These are phyloP conservation scores for Amblyopsis hoosieri DNA, from an alignment of 2,797 vertebrate genomes.

Conservation along the genomic window DNA sequence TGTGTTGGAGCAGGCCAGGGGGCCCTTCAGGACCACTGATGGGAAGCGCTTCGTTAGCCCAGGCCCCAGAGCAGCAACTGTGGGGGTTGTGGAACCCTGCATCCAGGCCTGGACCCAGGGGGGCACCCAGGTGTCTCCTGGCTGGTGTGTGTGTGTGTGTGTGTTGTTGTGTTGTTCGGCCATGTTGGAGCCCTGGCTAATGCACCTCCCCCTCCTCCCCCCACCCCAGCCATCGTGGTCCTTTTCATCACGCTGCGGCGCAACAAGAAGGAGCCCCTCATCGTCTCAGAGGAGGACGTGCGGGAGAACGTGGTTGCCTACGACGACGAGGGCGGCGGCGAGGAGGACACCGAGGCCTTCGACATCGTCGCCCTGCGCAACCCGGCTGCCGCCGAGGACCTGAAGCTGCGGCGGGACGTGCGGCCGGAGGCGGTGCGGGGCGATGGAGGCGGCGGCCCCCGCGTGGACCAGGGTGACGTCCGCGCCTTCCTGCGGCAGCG, in stretches of 20 bases:
- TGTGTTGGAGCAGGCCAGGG: no score
- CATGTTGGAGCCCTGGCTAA: no score
- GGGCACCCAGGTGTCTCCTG: no score
- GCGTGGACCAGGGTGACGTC: constrained; percentile 84
- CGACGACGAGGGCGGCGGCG: constrained; percentile 95
- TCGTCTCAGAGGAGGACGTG: constrained; percentile 96
- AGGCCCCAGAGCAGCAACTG: no score
- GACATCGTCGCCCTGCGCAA: constrained; percentile 95
- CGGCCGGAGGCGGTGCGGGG: constrained; percentile 79
- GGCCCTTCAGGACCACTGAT: no score
- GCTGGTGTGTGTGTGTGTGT: no score
- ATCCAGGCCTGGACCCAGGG: no score
- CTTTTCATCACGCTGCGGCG: constrained; percentile 92
- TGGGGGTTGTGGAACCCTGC: no score
- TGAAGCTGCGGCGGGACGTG: constrained; percentile 90
- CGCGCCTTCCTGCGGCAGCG: constrained; percentile 91
- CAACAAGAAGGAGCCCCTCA: constrained; percentile 94
- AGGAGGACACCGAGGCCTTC: constrained; percentile 97
- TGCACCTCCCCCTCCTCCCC: not conserved
- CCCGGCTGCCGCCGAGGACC: constrained; percentile 91
- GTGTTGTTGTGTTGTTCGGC: no score
- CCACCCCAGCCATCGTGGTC: constrained; percentile 88
- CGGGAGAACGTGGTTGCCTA: constrained; percentile 97
- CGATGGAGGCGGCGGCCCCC: constrained; percentile 72
- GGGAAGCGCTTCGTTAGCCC: no score